Conservation (phyloP, 2,888 invertebrate genomes). For the Lamellibrachia satsuma region DNA sequence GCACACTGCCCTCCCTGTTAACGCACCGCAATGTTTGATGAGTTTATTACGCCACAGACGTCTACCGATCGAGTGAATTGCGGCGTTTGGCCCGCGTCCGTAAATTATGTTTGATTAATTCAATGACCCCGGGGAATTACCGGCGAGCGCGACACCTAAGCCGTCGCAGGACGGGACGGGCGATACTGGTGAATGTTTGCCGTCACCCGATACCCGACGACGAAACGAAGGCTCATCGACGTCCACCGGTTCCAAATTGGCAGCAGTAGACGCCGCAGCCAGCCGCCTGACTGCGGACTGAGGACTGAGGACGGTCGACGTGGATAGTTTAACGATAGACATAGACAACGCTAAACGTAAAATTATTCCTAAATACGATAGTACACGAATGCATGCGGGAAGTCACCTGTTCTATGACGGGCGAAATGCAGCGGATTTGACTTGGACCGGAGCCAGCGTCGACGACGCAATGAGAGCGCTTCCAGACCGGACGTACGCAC, state of each 20-base stretch:
- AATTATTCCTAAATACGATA: not conserved
- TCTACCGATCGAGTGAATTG: conserved; percentile 1
- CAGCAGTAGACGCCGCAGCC: not conserved
- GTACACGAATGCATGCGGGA: not conserved
- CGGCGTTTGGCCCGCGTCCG: not conserved
- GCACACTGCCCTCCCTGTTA: not conserved
- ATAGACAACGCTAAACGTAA: no score
- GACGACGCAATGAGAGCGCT: not conserved
- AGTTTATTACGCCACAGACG: conserved; percentile 11
- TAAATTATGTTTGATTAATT: conserved; percentile 11
- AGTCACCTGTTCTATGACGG: not conserved
- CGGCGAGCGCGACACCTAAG: not conserved
- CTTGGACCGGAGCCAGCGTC: not conserved
- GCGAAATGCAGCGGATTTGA: not conserved
- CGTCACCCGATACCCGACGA: not conserved
- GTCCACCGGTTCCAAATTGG: not conserved
- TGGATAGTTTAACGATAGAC: not conserved
- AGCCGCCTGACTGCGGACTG: not conserved
- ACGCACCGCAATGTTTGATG: not conserved
- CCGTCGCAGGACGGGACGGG: not conserved
- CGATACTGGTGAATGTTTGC: not conserved
- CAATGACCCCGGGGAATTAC: not conserved
- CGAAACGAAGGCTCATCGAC: not conserved
- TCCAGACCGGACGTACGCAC: not conserved
- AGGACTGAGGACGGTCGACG: not conserved